These are phyloP conservation scores for Pangasius djambal DNA, from an alignment of 2,797 vertebrate genomes.

Conservation along the genomic window DNA sequence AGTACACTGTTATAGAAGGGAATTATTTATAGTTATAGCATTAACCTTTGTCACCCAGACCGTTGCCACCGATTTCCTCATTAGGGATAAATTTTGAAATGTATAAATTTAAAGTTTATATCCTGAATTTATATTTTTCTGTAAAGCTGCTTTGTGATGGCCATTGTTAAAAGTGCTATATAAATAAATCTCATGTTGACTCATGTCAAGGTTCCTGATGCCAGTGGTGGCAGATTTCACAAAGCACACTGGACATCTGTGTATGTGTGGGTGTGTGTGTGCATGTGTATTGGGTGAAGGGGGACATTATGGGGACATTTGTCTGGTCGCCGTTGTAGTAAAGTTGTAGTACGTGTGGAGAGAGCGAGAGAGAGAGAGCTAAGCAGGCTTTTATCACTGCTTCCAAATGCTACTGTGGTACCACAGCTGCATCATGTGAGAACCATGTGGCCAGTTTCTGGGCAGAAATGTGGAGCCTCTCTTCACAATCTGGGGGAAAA, in stretches of 20 bases:
- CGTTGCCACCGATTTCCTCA: too few relatives aligned
- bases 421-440: neutral
- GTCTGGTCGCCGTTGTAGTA: neutral
- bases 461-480: conserved; percentile 23
- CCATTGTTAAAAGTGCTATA: too few relatives aligned
- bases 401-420: conserved; percentile 9
- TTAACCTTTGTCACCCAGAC: too few relatives aligned
- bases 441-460: conserved; percentile 3
- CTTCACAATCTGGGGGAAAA: conserved; percentile 14
- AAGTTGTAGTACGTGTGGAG: too few relatives aligned
- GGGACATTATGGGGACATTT: neutral
- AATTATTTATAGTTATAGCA: too few relatives aligned
- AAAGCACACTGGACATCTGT: neutral
- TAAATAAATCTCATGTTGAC: too few relatives aligned
- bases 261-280: neutral
- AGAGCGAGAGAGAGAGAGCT: neutral
- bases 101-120: too few relatives aligned
- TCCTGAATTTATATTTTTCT: too few relatives aligned
- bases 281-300: neutral
- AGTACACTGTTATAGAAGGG: too few relatives aligned
- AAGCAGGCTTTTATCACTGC: neutral
- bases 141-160: too few relatives aligned
- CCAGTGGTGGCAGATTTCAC: neutral
- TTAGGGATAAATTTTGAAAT: too few relatives aligned
- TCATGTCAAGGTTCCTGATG: neutral